These are phyloP conservation scores for Ascaphus truei DNA, from an alignment of 2,113 vertebrate species.

Conservation along the genomic window DNA sequence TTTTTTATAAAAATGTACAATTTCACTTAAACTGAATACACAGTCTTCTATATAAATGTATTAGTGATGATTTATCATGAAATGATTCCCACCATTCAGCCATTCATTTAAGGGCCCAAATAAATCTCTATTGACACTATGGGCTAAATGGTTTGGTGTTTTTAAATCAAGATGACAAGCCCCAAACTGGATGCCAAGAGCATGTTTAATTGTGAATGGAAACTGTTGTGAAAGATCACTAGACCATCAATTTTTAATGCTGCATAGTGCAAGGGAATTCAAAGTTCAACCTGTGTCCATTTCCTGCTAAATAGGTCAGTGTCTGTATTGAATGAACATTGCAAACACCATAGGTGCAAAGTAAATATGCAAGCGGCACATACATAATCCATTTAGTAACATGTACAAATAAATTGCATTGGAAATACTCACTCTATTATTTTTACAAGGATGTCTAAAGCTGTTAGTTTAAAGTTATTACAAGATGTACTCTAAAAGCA, in stretches of 20 bases:
- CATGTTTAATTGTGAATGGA: conserved; percentile 34
- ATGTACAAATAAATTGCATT: no score
- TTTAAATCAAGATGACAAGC: conserved; percentile 32
- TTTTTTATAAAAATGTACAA: conserved; percentile 8
- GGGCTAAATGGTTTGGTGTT: conserved; percentile 18
- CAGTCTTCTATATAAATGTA: neutral
- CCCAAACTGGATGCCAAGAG: conserved; percentile 22
- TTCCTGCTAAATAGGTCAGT: conserved; percentile 21
- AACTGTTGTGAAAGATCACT: conserved; percentile 30
- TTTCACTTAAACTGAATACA: neutral
- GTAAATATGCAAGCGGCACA: neutral
- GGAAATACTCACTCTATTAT: no score
- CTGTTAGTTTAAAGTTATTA: neutral
- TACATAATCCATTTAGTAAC: neutral
- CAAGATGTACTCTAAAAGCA: neutral
- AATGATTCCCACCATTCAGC: conserved; percentile 10
- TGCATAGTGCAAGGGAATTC: conserved; percentile 10
- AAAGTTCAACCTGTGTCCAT: conserved; percentile 26
- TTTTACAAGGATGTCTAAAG: neutral
- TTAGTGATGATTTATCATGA: neutral
- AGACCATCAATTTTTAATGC: conserved; percentile 34
- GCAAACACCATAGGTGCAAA: neutral
- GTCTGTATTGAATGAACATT: neutral
- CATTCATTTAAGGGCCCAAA: conserved; percentile 21
- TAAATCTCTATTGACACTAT: conserved; percentile 29